These are phyloP conservation scores for Brienomyrus longianalis DNA, from an alignment of 2,113 vertebrate genomes.

Conservation along the genomic window DNA sequence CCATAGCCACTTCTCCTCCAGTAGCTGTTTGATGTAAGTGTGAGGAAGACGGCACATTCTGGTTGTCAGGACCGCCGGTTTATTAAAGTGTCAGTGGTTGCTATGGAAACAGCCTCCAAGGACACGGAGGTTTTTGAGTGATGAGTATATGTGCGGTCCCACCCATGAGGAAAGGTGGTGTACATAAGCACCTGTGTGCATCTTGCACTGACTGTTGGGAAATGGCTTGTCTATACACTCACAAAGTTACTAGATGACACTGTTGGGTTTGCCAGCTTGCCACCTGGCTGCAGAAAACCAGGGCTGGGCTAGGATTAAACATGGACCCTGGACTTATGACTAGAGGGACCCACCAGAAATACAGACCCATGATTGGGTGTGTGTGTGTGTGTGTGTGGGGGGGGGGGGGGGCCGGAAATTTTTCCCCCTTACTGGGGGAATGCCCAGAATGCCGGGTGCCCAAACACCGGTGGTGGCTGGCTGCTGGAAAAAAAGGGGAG, in stretches of 20 bases:
- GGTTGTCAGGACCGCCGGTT: constrained; percentile 12
- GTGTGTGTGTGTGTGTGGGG: too few relatives aligned
- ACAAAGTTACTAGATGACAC: not conserved
- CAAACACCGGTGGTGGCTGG: not conserved
- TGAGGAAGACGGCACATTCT: constrained; percentile 6
- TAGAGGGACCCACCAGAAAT: not conserved
- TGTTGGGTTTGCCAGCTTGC: not conserved
- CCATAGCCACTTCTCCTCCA: not conserved
- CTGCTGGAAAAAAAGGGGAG: not conserved
- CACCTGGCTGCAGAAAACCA: not conserved
- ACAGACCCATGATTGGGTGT: not conserved
- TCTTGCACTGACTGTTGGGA: not conserved
- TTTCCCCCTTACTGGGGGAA: not conserved
- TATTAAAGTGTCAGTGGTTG: constrained; percentile 15
- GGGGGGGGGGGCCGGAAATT: not conserved
- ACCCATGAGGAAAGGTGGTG: not conserved
- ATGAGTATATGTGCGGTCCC: constrained; percentile 9
- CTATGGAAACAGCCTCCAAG: constrained; percentile 22
- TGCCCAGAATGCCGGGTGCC: not conserved
- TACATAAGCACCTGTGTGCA: not conserved
- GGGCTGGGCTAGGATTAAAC: not conserved
- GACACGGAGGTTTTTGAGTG: constrained; percentile 21
- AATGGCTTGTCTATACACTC: not conserved
- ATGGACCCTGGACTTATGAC: not conserved
- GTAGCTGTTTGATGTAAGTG: not conserved